Percentiles rank a stretch among this genome's conserved stretches.
Conservation (phyloP, 2,888 invertebrate genomes). For the Orthosia cruda region DNA sequence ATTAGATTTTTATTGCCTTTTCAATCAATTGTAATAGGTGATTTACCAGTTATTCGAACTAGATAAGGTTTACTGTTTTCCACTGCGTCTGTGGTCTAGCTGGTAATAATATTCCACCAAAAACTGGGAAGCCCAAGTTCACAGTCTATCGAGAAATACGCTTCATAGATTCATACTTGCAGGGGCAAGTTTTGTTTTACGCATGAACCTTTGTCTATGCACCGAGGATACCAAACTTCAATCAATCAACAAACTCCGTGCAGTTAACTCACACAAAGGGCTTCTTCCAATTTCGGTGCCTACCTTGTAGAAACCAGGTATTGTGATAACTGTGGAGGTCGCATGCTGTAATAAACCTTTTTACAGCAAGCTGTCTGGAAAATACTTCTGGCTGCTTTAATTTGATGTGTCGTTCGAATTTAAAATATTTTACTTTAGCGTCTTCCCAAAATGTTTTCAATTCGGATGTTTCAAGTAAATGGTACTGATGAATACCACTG, state of each 20-base stretch:
- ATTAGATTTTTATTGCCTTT: slow-evolving; percentile 19
- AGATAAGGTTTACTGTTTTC: slow-evolving; percentile 36
- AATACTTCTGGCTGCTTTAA: too few species aligned
- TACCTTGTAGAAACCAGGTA: background rate
- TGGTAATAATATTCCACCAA: background rate
- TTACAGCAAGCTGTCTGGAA: too few species aligned
- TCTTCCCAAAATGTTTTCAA: too few species aligned
- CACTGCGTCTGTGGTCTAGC: slow-evolving; percentile 16
- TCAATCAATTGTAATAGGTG: slow-evolving; percentile 6
- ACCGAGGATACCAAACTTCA: background rate
- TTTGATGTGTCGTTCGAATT: too few species aligned
- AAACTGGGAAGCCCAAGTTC: background rate
- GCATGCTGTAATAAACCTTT: too few species aligned
- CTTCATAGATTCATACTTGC: background rate
- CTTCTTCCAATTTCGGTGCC: slow-evolving; percentile 12
- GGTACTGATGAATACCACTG: too few species aligned
- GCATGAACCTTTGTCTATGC: background rate
- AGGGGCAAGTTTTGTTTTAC: background rate
- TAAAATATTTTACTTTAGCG: too few species aligned
- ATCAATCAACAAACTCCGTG: slow-evolving; percentile 4
- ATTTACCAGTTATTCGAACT: slow-evolving; percentile 23
- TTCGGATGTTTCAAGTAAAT: too few species aligned
- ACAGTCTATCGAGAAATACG: background rate
- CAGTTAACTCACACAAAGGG: background rate
- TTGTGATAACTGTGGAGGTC: too few species aligned